Percentiles rank a stretch among this genome's conserved stretches.
Conservation (phyloP, 2,797 vertebrate genomes). For the Poeciliopsis paucimaculata region DNA sequence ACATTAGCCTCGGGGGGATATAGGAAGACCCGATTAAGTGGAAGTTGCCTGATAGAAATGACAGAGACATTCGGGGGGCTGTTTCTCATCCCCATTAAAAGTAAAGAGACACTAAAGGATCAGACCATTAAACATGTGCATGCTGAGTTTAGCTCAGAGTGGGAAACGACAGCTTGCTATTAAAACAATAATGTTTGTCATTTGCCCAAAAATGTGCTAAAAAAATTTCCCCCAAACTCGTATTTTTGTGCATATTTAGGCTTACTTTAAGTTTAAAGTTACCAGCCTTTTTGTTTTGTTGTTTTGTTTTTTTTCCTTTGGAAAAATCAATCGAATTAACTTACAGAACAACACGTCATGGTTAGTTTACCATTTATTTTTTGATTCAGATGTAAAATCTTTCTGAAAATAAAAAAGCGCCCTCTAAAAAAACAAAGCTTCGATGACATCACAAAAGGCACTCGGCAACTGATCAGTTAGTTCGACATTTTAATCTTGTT, state of each 20-base stretch:
- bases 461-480: neutral
- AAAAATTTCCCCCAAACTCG: neutral
- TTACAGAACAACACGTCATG: neutral
- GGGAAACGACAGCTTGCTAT: neutral
- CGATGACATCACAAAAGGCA: neutral
- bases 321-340: neutral
- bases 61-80: slow-evolving; percentile 11
- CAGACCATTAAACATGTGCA: neutral
- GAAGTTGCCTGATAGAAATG: slow-evolving; percentile 28
- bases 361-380: neutral
- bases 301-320: neutral
- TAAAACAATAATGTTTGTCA: neutral
- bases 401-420: neutral
- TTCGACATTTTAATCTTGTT: neutral
- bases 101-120: slow-evolving; percentile 3
- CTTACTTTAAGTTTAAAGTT: neutral
- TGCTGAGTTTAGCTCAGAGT: neutral
- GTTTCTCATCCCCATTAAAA: neutral
- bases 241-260: neutral
- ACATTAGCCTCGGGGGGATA: slow-evolving; percentile 61
- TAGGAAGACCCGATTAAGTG: slow-evolving; percentile 32
- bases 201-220: neutral
- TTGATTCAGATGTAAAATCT: neutral
- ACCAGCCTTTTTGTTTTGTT: neutral
- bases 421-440: neutral